Conservation (phyloP, 2,797 vertebrate species). For the Myoxocephalus aenaeus region DNA sequence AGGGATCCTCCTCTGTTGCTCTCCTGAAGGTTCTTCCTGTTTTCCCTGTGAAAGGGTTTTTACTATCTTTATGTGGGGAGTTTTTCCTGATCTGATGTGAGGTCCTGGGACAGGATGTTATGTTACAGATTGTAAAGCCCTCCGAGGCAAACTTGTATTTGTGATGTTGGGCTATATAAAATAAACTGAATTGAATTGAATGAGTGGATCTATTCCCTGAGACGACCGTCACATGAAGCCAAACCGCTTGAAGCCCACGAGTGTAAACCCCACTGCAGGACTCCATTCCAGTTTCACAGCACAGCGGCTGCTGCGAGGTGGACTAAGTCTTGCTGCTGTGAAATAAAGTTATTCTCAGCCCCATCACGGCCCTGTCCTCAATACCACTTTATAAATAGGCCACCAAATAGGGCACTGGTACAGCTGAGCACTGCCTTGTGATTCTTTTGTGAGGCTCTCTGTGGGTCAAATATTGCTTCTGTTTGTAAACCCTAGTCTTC, state of each 20-base stretch:
- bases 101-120: too few species aligned
- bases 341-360: slow-evolving; percentile 75
- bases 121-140: too few species aligned
- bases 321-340: slow-evolving; percentile 62
- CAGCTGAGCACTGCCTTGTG: slow-evolving; percentile 43
- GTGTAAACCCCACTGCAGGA: slow-evolving; percentile 54
- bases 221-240: not conserved
- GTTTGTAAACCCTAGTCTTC: not conserved
- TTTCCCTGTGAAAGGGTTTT: too few species aligned
- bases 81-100: too few species aligned
- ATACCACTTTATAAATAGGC: slow-evolving; percentile 70
- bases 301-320: slow-evolving; percentile 65
- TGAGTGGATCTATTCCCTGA: not conserved
- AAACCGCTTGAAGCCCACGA: slow-evolving; percentile 13
- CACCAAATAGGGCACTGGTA: slow-evolving; percentile 57
- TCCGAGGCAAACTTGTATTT: too few species aligned
- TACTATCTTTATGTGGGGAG: too few species aligned
- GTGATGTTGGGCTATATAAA: too few species aligned
- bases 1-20: too few species aligned
- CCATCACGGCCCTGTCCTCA: slow-evolving; percentile 67
- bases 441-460: not conserved
- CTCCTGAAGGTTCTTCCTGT: too few species aligned
- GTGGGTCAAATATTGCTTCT: not conserved
- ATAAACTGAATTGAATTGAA: too few species aligned
- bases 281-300: slow-evolving; percentile 43